phyloP scores from a whole-genome alignment of 1,140 invertebrate genomes.

The Cotesia chilonis region DNA sequence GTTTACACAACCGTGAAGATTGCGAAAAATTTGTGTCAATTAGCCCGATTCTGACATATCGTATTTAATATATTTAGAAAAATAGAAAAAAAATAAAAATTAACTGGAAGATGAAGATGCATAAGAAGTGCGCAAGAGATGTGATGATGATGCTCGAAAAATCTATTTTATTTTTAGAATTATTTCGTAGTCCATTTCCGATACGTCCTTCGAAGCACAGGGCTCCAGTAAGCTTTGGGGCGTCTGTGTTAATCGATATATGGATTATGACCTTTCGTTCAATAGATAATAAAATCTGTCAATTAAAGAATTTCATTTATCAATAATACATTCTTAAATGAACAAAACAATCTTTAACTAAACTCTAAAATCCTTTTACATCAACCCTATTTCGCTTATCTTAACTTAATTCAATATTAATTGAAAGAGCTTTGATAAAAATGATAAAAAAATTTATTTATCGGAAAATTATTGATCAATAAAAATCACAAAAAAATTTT shows the following conservation, averaged over 20 bases:
- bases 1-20: too few relatives aligned
- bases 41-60: not conserved
- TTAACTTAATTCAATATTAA: too few relatives aligned
- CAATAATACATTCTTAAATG: too few relatives aligned
- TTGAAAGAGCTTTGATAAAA: too few relatives aligned
- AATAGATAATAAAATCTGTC: too few relatives aligned
- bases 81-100: not conserved
- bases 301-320: too few relatives aligned
- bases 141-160: constrained; percentile 19
- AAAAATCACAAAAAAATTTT: too few relatives aligned
- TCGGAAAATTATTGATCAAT: too few relatives aligned
- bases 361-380: too few relatives aligned
- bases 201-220: constrained; percentile 30
- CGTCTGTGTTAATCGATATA: constrained; percentile 33
- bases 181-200: constrained; percentile 37
- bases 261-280: constrained; percentile 1
- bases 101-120: not conserved
- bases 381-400: too few relatives aligned
- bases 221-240: constrained; percentile 22
- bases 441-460: too few relatives aligned
- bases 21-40: not conserved
- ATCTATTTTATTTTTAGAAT: constrained; percentile 32
- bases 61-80: not conserved
- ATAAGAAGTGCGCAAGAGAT: not conserved
- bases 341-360: too few relatives aligned